A percentile compares a stretch with the other conserved stretches of the same genome.
These are phyloP conservation scores for Microctenopoma steveboyesi DNA, from an alignment of 2,797 vertebrate species.

Conservation along the genomic window DNA sequence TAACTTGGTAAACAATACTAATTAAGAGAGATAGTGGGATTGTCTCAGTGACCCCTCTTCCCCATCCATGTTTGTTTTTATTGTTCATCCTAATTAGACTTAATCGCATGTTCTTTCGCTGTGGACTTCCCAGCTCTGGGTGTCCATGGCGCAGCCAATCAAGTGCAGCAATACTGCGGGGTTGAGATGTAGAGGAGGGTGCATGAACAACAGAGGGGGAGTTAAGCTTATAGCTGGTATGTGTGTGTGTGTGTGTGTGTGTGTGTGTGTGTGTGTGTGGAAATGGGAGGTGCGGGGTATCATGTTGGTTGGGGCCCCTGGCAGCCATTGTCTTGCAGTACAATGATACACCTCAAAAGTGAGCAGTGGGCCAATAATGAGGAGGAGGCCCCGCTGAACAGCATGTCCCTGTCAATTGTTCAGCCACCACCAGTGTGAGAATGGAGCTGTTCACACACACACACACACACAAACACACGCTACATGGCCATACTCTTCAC, in stretches of 20 bases:
- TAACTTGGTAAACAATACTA: conserved; percentile 82
- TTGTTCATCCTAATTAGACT: conserved; percentile 84
- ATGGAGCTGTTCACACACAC: conserved; percentile 70
- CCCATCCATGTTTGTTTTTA: conserved; percentile 77
- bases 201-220: conserved; percentile 1
- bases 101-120: conserved; percentile 75
- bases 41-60: conserved; percentile 73
- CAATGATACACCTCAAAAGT: conserved; percentile 80
- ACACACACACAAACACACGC: conserved; percentile 24
- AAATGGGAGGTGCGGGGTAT: conserved; percentile 26
- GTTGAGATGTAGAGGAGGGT: conserved; percentile 12
- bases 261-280: conserved; percentile 17
- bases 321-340: conserved; percentile 77
- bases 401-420: conserved; percentile 77
- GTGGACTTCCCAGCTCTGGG: conserved; percentile 53
- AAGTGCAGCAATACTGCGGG: conserved; percentile 38
- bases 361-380: conserved; percentile 81
- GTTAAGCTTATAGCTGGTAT: conserved; percentile 33
- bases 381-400: conserved; percentile 73
- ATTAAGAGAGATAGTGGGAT: conserved; percentile 81
- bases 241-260: conserved; percentile 2
- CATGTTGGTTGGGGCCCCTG: conserved; percentile 71
- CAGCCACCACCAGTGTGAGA: conserved; percentile 67
- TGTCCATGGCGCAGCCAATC: conserved; percentile 59
- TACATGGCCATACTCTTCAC: conserved; percentile 36